Evolutionary conservation across 2,113 vertebrate genomes (phyloP), one percentile per base, ranked within the genome.

Genomic region (Aythya baeri): DNA sequence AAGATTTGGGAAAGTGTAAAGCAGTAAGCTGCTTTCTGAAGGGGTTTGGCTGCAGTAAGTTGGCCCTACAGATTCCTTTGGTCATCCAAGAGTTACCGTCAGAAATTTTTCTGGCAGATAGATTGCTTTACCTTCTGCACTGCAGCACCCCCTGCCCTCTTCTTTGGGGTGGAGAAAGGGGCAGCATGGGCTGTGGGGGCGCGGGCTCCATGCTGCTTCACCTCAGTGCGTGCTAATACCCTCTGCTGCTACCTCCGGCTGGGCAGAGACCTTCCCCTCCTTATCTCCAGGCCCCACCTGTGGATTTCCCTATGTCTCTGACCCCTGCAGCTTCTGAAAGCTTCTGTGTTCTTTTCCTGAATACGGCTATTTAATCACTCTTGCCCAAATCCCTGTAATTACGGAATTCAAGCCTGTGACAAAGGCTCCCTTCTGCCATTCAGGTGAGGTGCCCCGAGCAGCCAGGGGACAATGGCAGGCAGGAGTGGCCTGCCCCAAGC

Each of bases 381-480:
- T 86, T 15, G 32, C 92, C 72, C 16, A 73, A 94, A 66, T 95
- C 97, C 93, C 83, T 22, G 27, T 96, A 97, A 98, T 98, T 95
- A 97, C 6, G 31, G 96, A 89, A 57, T 55, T 93, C 83, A 29
- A 58, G 14, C 61, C 66, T 46, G 66, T 17, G 55, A 97, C 97
- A 98, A 97, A 98, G 91, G 80, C 79, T 97, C 88, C 93, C 86
- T 97, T 96, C 95, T 96, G 95, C 86, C 91, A 2, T 97, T 95
- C 96, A 96, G 97, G 97, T 97, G 93, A 97, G 96, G 81, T 96
- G 92, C 85, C 76, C 94, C 59, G 11, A 81, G 94, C 43, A 62
- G 71, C 94, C 80, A 73, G 11, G 49, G 87, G 94, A 96, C 92
- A 96, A 95, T 96, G 96, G 96, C 17, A 44, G 71, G 11, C 82